These are phyloP conservation scores for Channallabes apus DNA, from an alignment of 2,797 vertebrate genomes.

Conservation along the genomic window DNA sequence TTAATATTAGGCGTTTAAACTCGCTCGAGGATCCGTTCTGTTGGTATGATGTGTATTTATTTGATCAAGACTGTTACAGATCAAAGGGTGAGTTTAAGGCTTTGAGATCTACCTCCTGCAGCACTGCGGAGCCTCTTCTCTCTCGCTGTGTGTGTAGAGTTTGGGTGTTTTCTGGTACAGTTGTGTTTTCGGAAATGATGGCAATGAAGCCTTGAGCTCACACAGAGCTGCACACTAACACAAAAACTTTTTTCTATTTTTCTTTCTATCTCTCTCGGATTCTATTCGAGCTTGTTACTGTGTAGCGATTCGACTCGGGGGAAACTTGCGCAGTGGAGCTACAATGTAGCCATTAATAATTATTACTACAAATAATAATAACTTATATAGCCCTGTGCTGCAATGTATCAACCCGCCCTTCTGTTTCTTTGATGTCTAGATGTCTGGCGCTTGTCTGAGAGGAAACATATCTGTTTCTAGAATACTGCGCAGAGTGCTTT, in stretches of 20 bases:
- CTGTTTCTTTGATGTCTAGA: not conserved
- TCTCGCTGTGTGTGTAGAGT: conserved; percentile 38
- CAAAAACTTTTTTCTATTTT: conserved; percentile 70
- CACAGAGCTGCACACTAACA: conserved; percentile 63
- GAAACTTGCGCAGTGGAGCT: conserved; percentile 46
- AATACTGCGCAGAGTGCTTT: conserved; percentile 35
- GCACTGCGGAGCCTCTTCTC: conserved; percentile 71
- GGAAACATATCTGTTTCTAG: conserved; percentile 17
- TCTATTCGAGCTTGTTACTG: conserved; percentile 63
- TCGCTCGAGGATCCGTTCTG: conserved; percentile 57
- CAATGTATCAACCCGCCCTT: not conserved
- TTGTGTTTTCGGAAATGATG: conserved; percentile 29
- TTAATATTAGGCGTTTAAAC: conserved; percentile 51
- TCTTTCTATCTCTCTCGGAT: conserved; percentile 47
- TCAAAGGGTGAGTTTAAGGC: conserved; percentile 69
- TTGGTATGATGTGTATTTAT: conserved; percentile 15
- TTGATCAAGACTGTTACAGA: conserved; percentile 44
- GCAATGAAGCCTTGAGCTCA: conserved; percentile 19
- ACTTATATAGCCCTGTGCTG: too few species aligned
- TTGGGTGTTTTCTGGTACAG: conserved; percentile 57
- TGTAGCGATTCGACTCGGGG: not conserved
- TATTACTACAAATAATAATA: not conserved
- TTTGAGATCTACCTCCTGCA: conserved; percentile 69
- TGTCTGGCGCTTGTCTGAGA: not conserved
- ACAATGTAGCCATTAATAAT: not conserved